These are phyloP conservation scores for Microtus ochrogaster DNA, from an alignment of 2,113 vertebrate genomes.

Conservation along the genomic window DNA sequence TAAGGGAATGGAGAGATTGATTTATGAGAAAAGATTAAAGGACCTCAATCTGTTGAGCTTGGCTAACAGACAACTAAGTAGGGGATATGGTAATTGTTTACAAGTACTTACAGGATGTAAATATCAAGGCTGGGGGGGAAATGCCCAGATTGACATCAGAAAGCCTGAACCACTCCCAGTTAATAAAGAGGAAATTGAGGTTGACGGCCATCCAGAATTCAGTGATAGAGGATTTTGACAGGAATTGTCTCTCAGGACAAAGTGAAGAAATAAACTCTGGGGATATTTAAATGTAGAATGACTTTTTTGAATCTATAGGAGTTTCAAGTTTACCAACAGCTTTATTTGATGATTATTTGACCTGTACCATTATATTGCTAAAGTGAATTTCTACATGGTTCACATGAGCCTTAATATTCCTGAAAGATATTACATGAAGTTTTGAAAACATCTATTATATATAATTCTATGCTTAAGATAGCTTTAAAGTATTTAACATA, in stretches of 20 bases:
- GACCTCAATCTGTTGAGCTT: constrained; percentile 81
- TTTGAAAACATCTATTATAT: not conserved
- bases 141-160: constrained; percentile 70
- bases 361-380: not conserved
- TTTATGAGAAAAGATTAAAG: constrained; percentile 83
- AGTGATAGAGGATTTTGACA: constrained; percentile 48
- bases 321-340: not conserved
- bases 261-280: constrained; percentile 46
- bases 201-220: constrained; percentile 72
- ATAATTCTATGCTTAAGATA: not conserved
- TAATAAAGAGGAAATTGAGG: constrained; percentile 78
- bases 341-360: not conserved
- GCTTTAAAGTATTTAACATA: not conserved
- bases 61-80: constrained; percentile 78
- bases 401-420: not conserved
- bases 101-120: constrained; percentile 83
- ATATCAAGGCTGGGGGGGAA: constrained; percentile 75
- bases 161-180: constrained; percentile 70
- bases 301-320: not conserved
- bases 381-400: not conserved
- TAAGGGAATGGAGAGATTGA: constrained; percentile 82
- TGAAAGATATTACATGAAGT: not conserved
- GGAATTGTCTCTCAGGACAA: constrained; percentile 58
- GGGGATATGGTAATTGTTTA: constrained; percentile 83
- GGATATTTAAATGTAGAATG: constrained; percentile 41